Conservation (phyloP, 2,797 vertebrate genomes). For the Microctenopoma stevenorrisi region DNA sequence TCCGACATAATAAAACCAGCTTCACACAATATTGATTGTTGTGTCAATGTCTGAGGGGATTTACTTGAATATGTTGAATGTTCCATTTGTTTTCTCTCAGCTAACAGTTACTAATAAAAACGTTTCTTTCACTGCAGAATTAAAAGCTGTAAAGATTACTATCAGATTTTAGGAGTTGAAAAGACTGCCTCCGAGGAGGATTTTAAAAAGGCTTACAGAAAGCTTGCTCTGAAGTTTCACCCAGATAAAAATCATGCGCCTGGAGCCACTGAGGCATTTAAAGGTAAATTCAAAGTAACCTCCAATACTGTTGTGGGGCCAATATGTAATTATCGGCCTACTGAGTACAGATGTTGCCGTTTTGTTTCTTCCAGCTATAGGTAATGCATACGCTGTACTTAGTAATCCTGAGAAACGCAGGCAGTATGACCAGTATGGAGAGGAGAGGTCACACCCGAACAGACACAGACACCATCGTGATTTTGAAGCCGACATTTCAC, state of each 20-base stretch:
- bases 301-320: not conserved
- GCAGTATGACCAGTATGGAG: slow-evolving; percentile 96
- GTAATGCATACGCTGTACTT: slow-evolving; percentile 93
- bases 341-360: not conserved
- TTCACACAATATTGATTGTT: not conserved
- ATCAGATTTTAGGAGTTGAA: slow-evolving; percentile 94
- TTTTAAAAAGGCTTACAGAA: slow-evolving; percentile 96
- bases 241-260: slow-evolving; percentile 97
- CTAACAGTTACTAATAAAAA: not conserved
- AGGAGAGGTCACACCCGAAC: slow-evolving; percentile 87
- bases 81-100: not conserved
- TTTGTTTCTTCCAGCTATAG: slow-evolving; percentile 86
- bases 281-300: slow-evolving; percentile 83
- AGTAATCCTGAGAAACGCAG: slow-evolving; percentile 95
- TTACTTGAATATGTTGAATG: not conserved
- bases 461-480: slow-evolving; percentile 87
- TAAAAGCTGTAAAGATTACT: slow-evolving; percentile 98
- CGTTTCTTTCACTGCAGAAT: slow-evolving; percentile 82
- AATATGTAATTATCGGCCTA: not conserved
- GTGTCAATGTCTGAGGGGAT: not conserved
- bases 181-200: slow-evolving; percentile 95
- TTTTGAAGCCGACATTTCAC: slow-evolving; percentile 97
- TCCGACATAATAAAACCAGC: not conserved
- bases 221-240: slow-evolving; percentile 96
- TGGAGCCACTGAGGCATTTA: slow-evolving; percentile 97